These are phyloP conservation scores for Pyralis farinalis DNA, from an alignment of 2,888 invertebrate species.

Conservation along the genomic window DNA sequence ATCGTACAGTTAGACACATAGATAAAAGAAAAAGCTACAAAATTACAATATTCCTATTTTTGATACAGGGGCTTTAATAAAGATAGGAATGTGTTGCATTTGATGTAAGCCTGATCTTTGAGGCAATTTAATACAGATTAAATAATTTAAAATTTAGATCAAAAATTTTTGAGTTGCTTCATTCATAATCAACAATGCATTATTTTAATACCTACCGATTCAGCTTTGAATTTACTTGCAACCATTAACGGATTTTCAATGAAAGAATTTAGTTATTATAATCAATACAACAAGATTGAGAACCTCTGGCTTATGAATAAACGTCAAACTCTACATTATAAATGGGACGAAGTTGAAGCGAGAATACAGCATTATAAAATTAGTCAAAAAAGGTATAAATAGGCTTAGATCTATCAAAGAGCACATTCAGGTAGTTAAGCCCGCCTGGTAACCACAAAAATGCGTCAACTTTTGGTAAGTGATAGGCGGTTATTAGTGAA, in stretches of 20 bases:
- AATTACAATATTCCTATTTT: no score
- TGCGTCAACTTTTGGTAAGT: constrained; percentile 67
- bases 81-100: no score
- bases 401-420: constrained; percentile 52
- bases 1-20: no score
- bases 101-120: no score
- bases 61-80: no score
- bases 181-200: no score
- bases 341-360: constrained; percentile 58
- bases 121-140: no score
- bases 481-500: constrained; percentile 10
- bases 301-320: constrained; percentile 53
- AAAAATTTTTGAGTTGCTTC: no score
- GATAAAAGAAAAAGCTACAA: no score
- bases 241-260: not conserved
- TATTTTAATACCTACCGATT: no score
- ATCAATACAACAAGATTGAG: constrained; percentile 46
- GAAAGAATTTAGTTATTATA: not conserved
- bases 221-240: no score
- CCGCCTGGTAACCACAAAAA: constrained; percentile 57
- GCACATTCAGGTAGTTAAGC: constrained; percentile 60
- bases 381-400: constrained; percentile 73
- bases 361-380: constrained; percentile 52
- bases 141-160: no score
- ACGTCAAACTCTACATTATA: constrained; percentile 56